Conservation (phyloP, 2,888 invertebrate species). For the Meiosimyza decipiens region DNA sequence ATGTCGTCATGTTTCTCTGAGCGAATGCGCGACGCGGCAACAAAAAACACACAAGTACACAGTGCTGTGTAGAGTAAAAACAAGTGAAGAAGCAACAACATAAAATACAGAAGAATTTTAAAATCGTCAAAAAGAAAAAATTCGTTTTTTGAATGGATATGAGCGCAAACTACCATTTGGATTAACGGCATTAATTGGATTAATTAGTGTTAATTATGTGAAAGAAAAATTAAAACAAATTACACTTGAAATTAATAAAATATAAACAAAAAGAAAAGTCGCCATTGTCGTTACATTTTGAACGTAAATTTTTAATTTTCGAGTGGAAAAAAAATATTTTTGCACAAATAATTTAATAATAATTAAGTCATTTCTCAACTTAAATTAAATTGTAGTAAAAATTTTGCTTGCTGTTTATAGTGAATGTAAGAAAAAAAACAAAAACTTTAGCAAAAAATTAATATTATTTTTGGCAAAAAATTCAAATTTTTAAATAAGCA, state of each 20-base stretch:
- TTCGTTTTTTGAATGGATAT: not conserved
- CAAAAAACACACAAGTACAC: slow-evolving; percentile 40
- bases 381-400: no score
- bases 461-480: no score
- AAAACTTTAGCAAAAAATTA: slow-evolving; percentile 5
- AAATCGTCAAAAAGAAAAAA: slow-evolving; percentile 4
- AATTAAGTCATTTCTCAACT: no score
- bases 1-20: slow-evolving; percentile 62
- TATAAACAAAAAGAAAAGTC: slow-evolving; percentile 25
- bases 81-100: slow-evolving; percentile 8
- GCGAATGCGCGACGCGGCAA: slow-evolving; percentile 57
- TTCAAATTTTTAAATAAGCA: no score
- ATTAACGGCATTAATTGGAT: slow-evolving; percentile 18
- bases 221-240: not conserved
- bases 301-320: slow-evolving; percentile 30
- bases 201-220: not conserved
- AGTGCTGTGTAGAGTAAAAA: slow-evolving; percentile 27
- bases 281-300: slow-evolving; percentile 28
- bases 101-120: slow-evolving; percentile 9
- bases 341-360: no score
- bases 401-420: no score
- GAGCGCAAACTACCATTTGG: slow-evolving; percentile 8
- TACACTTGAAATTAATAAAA: slow-evolving; percentile 5
- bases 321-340: slow-evolving; percentile 4
- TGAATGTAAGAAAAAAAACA: no score